These are phyloP conservation scores for Drosophila bipectinata DNA, from an alignment of 1,140 invertebrate genomes.

Conservation along the genomic window DNA sequence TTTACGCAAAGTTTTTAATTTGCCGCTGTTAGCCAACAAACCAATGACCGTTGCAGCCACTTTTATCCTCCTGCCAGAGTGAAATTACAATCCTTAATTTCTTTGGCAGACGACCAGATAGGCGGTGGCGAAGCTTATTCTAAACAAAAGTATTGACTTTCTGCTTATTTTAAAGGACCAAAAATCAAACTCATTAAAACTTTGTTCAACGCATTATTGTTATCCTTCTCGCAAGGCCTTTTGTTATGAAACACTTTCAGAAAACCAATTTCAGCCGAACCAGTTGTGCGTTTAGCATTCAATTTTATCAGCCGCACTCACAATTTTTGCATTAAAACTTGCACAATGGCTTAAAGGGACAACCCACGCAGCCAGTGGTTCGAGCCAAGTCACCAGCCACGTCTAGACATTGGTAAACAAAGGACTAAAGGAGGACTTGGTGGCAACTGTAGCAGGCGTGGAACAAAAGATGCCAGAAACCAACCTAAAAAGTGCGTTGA, in stretches of 20 bases:
- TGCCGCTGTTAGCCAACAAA: conserved; percentile 47
- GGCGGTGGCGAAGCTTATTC: not conserved
- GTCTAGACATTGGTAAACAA: conserved; percentile 78
- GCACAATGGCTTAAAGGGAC: conserved; percentile 37
- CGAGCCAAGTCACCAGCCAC: conserved; percentile 63
- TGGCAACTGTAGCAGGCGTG: conserved; percentile 22
- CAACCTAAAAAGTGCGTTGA: conserved; percentile 40
- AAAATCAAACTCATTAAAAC: conserved; percentile 5
- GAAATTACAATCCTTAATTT: conserved; percentile 38
- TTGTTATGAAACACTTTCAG: conserved; percentile 17
- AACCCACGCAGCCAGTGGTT: conserved; percentile 23
- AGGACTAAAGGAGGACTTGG: conserved; percentile 57
- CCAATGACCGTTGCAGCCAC: conserved; percentile 25
- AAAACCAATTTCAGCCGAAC: conserved; percentile 6
- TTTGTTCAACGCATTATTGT: not conserved
- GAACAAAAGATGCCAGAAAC: conserved; percentile 41
- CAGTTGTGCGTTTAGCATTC: conserved; percentile 19
- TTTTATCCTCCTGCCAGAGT: conserved; percentile 28
- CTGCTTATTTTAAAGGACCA: not conserved
- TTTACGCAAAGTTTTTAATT: conserved; percentile 63
- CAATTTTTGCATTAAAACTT: conserved; percentile 46
- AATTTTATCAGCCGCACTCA: conserved; percentile 15
- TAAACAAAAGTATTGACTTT: not conserved
- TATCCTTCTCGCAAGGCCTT: not conserved
- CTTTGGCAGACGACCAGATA: conserved; percentile 3